These are phyloP conservation scores for Carabus problematicus DNA, from an alignment of 2,888 invertebrate species.

Conservation along the genomic window DNA sequence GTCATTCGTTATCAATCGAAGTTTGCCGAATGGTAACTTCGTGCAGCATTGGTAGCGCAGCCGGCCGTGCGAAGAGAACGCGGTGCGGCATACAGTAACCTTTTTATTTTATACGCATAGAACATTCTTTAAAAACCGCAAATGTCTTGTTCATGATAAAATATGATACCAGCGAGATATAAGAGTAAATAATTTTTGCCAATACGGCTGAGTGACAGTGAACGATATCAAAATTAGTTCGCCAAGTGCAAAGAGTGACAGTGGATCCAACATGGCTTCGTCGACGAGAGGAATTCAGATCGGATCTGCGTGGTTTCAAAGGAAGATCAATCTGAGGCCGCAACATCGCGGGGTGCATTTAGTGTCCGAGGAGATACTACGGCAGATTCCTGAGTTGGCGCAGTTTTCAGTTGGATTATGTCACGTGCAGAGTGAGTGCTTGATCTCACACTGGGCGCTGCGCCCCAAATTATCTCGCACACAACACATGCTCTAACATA, in stretches of 20 bases:
- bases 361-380: slow-evolving; percentile 94
- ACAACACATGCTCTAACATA: neutral
- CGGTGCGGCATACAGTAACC: slow-evolving; percentile 36
- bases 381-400: slow-evolving; percentile 92
- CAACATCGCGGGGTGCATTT: slow-evolving; percentile 97
- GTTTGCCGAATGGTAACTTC: slow-evolving; percentile 46
- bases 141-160: slow-evolving; percentile 74
- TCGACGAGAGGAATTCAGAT: slow-evolving; percentile 88
- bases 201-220: slow-evolving; percentile 40
- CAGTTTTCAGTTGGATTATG: slow-evolving; percentile 95
- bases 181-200: slow-evolving; percentile 51
- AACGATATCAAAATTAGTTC: slow-evolving; percentile 42
- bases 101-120: slow-evolving; percentile 41
- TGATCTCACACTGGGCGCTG: slow-evolving; percentile 21
- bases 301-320: slow-evolving; percentile 98
- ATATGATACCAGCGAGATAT: slow-evolving; percentile 69
- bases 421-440: slow-evolving; percentile 93
- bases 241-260: slow-evolving; percentile 53
- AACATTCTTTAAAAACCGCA: slow-evolving; percentile 53
- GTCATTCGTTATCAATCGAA: slow-evolving; percentile 49
- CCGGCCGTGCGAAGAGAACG: slow-evolving; percentile 37
- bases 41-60: slow-evolving; percentile 42
- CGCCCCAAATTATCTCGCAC: slow-evolving; percentile 17
- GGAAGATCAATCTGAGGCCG: slow-evolving; percentile 94
- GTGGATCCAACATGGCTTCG: slow-evolving; percentile 79